phyloP scores from a whole-genome alignment of 2,797 vertebrate species.

The Erethizon dorsatum region DNA sequence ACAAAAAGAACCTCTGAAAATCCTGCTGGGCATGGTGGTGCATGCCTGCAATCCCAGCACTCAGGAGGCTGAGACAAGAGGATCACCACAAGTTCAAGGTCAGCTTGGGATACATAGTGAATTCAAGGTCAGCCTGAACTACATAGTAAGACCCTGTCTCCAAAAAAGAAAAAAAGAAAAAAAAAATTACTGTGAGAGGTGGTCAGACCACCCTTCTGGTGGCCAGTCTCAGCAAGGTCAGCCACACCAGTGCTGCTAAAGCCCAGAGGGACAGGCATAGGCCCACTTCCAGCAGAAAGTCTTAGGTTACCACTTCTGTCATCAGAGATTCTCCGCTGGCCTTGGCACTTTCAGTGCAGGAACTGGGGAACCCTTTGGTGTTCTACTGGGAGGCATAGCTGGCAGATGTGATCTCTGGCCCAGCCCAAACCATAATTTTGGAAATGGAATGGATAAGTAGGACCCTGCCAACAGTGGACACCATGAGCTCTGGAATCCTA shows the following conservation, averaged over 20 bases:
- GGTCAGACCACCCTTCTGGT: neutral
- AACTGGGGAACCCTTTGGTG: neutral
- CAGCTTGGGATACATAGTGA: neutral
- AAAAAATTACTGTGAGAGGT: neutral
- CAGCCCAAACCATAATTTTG: neutral
- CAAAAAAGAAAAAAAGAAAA: neutral
- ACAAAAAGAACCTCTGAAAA: neutral
- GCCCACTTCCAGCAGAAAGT: too few species aligned
- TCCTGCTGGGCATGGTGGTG: neutral
- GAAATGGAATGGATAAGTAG: neutral
- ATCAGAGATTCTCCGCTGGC: neutral
- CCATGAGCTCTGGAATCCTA: neutral
- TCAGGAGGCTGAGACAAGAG: neutral
- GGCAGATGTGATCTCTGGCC: neutral
- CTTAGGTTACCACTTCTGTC: neutral
- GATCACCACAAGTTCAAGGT: neutral
- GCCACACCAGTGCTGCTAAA: neutral
- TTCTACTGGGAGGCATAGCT: neutral
- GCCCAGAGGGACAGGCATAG: neutral
- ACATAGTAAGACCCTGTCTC: neutral
- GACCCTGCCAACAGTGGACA: neutral
- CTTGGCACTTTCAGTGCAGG: neutral
- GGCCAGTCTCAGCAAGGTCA: neutral
- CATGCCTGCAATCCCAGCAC: neutral
- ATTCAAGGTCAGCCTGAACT: neutral